These are phyloP conservation scores for Malurus elegans DNA, from an alignment of 2,113 vertebrate species.

Conservation along the genomic window DNA sequence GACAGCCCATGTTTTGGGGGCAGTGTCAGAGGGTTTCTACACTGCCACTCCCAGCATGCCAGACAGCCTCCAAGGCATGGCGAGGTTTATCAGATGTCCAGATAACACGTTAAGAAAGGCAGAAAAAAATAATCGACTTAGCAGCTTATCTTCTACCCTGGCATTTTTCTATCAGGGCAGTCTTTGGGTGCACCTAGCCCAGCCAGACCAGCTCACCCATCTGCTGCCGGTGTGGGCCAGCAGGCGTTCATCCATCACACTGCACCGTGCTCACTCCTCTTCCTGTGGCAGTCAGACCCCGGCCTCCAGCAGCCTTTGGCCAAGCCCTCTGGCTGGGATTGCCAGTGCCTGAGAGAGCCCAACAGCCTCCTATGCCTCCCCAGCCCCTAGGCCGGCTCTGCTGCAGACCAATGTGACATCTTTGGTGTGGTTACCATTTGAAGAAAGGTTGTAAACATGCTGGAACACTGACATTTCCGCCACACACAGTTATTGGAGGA, in stretches of 20 bases:
- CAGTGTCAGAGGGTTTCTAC: not conserved
- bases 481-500: not conserved
- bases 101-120: not conserved
- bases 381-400: not conserved
- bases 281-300: fast-evolving
- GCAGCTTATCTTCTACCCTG: not conserved
- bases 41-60: fast-evolving
- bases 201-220: fast-evolving
- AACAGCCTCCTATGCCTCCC: not conserved
- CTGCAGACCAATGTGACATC: not conserved
- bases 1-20: fast-evolving
- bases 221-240: not conserved
- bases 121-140: not conserved
- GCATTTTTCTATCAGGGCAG: not conserved
- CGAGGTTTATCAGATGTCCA: not conserved
- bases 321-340: not conserved
- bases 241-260: not conserved
- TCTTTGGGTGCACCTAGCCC: not conserved
- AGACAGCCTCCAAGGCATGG: not conserved
- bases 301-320: not conserved
- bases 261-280: not conserved
- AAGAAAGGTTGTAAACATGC: not conserved
- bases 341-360: not conserved
- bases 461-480: not conserved
- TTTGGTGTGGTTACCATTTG: not conserved